These are phyloP conservation scores for Limnephilus auricula DNA, from an alignment of 2,888 invertebrate species.

Conservation along the genomic window DNA sequence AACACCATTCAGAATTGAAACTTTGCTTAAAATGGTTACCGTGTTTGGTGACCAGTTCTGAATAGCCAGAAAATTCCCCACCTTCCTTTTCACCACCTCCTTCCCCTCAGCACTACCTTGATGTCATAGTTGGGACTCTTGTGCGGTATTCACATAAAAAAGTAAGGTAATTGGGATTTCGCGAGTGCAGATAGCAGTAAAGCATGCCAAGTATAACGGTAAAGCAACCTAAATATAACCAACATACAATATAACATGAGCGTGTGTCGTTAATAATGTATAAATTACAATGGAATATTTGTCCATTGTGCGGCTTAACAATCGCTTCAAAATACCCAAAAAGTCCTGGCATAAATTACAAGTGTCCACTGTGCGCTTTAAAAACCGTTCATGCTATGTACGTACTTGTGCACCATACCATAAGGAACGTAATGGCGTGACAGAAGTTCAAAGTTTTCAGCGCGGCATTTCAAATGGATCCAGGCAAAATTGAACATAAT, in stretches of 20 bases:
- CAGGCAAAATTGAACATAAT: neutral
- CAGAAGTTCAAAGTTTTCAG: neutral
- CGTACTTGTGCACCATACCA: neutral
- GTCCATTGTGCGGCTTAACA: slow-evolving; percentile 21
- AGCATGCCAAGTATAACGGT: neutral
- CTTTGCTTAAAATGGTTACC: too few species aligned
- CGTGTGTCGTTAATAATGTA: neutral
- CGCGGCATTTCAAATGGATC: neutral
- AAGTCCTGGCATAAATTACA: too few species aligned
- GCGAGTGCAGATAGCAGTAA: neutral
- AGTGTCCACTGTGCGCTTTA: too few species aligned
- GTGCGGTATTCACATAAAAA: too few species aligned
- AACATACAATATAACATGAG: neutral
- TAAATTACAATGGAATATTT: slow-evolving; percentile 3
- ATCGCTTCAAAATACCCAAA: slow-evolving; percentile 8
- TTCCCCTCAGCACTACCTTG: too few species aligned
- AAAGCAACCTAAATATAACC: neutral
- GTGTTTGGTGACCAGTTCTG: too few species aligned
- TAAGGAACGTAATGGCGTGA: neutral
- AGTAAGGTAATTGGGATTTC: neutral
- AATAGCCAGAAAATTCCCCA: too few species aligned
- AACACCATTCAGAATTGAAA: too few species aligned
- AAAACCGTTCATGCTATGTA: too few species aligned
- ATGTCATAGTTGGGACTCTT: too few species aligned
- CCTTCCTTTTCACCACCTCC: too few species aligned